phyloP scores from a whole-genome alignment of 1,140 invertebrate genomes.

The Drosophila pseudoananassae region DNA sequence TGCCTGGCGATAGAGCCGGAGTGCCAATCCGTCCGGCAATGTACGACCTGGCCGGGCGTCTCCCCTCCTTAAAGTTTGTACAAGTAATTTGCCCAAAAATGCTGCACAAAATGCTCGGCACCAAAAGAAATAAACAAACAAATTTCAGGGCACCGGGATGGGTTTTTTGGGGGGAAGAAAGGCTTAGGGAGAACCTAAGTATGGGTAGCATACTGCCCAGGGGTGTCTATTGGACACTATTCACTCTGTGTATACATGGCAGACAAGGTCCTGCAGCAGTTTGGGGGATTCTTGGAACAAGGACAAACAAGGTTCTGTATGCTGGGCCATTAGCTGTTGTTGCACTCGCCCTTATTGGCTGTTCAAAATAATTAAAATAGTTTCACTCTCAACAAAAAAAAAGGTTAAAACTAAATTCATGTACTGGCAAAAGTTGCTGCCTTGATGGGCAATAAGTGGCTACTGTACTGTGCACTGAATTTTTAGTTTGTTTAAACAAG shows the following conservation, averaged over 20 bases:
- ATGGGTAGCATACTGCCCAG: conserved; percentile 5
- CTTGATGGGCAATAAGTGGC: conserved; percentile 46
- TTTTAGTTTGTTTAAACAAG: neutral
- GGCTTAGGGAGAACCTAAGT: conserved; percentile 37
- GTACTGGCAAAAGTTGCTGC: conserved; percentile 37
- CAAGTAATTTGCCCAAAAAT: conserved; percentile 72
- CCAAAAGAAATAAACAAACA: conserved; percentile 46
- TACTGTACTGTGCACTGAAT: neutral
- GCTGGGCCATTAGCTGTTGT: conserved; percentile 52
- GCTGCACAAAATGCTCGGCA: conserved; percentile 64
- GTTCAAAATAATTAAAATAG: conserved; percentile 78
- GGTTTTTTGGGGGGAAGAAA: conserved; percentile 13
- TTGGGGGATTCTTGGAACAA: conserved; percentile 41
- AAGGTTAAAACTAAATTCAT: conserved; percentile 47
- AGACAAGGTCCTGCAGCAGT: conserved; percentile 37
- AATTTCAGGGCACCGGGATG: conserved; percentile 27
- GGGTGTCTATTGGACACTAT: conserved; percentile 25
- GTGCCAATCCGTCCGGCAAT: conserved; percentile 18
- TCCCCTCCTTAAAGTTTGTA: conserved; percentile 55
- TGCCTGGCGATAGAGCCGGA: conserved; percentile 25
- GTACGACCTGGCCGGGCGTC: neutral
- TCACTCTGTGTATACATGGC: conserved; percentile 1
- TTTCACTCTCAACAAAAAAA: conserved; percentile 28
- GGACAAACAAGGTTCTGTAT: conserved; percentile 41
- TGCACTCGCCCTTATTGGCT: conserved; percentile 63